Evolutionary conservation across 2,113 vertebrate genomes (phyloP).

Genomic region (Caracal caracal): DNA sequence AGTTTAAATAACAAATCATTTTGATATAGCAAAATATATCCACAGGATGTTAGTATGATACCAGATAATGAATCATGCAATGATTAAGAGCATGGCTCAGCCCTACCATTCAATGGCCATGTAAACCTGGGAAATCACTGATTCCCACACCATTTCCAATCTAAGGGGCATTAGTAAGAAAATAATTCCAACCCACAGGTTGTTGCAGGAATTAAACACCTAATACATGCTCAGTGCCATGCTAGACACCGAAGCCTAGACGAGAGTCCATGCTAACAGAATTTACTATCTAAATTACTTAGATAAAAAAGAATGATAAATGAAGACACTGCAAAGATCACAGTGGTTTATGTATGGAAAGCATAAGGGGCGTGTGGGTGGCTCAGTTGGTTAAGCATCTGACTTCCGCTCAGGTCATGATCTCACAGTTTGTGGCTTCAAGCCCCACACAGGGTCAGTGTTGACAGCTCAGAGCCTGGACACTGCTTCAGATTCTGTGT

Average conservation of each 20-base stretch:
- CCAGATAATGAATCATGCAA: neutral
- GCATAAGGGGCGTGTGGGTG: fast-evolving
- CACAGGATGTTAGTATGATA: neutral
- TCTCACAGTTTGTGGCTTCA: too few species aligned
- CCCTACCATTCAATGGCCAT: neutral
- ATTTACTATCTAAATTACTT: neutral
- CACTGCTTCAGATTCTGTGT: too few species aligned
- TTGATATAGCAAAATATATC: neutral
- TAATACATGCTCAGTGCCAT: neutral
- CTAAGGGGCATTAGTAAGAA: neutral
- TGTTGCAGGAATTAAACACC: neutral
- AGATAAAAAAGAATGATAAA: neutral
- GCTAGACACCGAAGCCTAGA: neutral
- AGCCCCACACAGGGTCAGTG: too few species aligned
- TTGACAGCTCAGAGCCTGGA: too few species aligned
- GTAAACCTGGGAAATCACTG: neutral
- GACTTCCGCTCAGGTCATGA: too few species aligned
- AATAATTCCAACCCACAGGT: neutral
- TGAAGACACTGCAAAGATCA: neutral
- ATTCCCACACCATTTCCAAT: too few species aligned
- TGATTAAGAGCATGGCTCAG: neutral
- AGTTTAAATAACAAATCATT: neutral
- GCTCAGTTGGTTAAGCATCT: too few species aligned
- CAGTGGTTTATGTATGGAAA: neutral
- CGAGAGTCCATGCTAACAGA: neutral